phyloP scores from a whole-genome alignment of 2,797 vertebrate genomes.

The Pelobates cultripes region DNA sequence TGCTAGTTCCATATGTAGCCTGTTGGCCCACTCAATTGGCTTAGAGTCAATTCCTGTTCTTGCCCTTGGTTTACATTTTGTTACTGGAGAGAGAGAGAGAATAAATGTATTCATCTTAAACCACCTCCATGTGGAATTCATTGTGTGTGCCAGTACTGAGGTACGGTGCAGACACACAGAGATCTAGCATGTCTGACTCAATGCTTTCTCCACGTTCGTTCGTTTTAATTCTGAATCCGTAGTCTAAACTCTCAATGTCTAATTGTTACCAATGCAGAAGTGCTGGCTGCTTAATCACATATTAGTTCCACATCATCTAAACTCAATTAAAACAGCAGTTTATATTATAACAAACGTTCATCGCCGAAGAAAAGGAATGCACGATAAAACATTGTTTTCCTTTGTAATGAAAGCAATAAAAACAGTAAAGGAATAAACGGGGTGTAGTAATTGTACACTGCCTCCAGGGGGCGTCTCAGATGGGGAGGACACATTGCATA shows the following conservation, averaged over 20 bases:
- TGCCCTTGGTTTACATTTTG: conserved; percentile 64
- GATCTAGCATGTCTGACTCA: conserved; percentile 59
- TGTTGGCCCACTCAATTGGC: conserved; percentile 72
- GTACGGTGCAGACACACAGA: conserved; percentile 8
- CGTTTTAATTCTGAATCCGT: conserved; percentile 6
- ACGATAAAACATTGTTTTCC: too few species aligned
- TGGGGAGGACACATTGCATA: too few species aligned
- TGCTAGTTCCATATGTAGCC: conserved; percentile 80
- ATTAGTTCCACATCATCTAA: background rate
- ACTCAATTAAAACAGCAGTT: conserved; percentile 36
- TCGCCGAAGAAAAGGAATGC: too few species aligned
- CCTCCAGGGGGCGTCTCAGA: too few species aligned
- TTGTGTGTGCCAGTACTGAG: conserved; percentile 57
- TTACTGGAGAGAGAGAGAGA: conserved; percentile 56
- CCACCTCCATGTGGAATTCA: conserved; percentile 62
- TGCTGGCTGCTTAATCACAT: conserved; percentile 5
- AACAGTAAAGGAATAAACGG: too few species aligned
- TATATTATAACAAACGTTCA: background rate
- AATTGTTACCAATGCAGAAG: conserved; percentile 8
- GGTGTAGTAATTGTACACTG: too few species aligned
- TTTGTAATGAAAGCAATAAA: too few species aligned
- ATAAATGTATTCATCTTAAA: conserved; percentile 51
- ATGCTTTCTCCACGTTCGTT: conserved; percentile 53
- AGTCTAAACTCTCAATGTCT: conserved; percentile 3
- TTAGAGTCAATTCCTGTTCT: conserved; percentile 69